phyloP scores from a whole-genome alignment of 2,888 invertebrate species.

The Hedychridium roseum region DNA sequence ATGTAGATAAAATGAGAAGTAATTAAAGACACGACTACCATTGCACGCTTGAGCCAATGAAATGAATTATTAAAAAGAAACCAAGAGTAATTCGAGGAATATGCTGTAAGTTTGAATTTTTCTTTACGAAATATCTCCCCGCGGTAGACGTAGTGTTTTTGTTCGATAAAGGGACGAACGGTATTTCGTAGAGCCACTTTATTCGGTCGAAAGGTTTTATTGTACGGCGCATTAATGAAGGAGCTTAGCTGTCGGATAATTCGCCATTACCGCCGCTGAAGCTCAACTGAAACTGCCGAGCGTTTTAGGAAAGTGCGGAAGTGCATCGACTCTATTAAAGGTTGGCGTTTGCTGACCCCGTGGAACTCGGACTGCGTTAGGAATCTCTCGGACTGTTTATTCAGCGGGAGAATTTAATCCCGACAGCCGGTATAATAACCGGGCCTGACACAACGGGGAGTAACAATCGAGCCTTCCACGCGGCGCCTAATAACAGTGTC shows the following conservation, averaged over 20 bases:
- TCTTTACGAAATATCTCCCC: too few species aligned
- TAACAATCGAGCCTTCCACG: constrained; percentile 7
- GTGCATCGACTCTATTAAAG: not conserved
- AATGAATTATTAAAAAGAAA: too few species aligned
- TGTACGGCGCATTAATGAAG: not conserved
- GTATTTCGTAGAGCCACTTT: too few species aligned
- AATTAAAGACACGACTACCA: too few species aligned
- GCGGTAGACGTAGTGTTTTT: too few species aligned
- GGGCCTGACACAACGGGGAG: constrained; percentile 4
- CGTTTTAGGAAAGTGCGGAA: not conserved
- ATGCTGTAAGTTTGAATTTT: too few species aligned
- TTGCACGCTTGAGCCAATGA: too few species aligned
- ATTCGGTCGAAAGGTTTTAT: too few species aligned
- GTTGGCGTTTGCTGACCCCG: not conserved
- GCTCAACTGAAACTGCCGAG: not conserved
- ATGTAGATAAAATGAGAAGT: too few species aligned
- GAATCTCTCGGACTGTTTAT: constrained; percentile 1
- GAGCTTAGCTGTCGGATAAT: not conserved
- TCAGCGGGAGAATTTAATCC: constrained; percentile 7
- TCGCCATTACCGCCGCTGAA: constrained; percentile 1
- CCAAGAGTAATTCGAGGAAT: too few species aligned
- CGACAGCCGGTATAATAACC: not conserved
- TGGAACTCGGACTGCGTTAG: not conserved
- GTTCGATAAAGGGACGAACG: too few species aligned
- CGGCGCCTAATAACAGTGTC: constrained; percentile 1